Evolutionary conservation across 2,888 invertebrate genomes (phyloP), one percentile per base, ranked within the genome.

Genomic region (Xanthia togata): DNA sequence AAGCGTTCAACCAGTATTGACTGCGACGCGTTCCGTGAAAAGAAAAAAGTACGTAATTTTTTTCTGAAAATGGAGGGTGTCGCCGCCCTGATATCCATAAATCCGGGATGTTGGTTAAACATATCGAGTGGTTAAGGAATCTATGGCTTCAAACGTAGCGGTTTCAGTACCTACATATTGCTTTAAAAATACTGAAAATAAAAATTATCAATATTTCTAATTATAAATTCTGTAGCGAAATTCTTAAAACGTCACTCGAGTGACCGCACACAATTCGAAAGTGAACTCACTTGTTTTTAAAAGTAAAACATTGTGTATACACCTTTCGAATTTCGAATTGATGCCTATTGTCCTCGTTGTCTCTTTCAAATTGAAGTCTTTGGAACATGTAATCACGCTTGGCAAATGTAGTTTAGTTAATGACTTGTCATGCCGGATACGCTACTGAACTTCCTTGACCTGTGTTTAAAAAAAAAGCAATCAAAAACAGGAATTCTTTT

Each of bases 21-120:
- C 12, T 59, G 35, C 71, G 35, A 20, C 55, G 14, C 9, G 5
- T 73, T 64, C 71, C 41, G 9, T n/a, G 35, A 57, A 83, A 72
- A 50, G 35, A 62, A 73, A 69, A 38, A 26, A 59, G 11, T 5
- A 5, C 2, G 2, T 12, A 17, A 38, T 31, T 63, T 38, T 60
- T 55, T 62, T 23, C 41, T 57, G 31, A 67, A 67, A 55, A 68
- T 55, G 4, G 14, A 62, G 14, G 5, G 2, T 38, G 6, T n/a
- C 4, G 0, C 6, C 5, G 9, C n/a, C n/a, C n/a, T 23, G 26
- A 41, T 63, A 41, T n/a, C 8, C 26, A 60, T 35, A 26, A 47
- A 44, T 70, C 41, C 8, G 20, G 14, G 26, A 11, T 41, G 26
- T 76, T 41, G 4, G 5, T 17, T 55, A n/a, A 38, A 50, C n/a